Conservation (phyloP, 2,888 invertebrate species). For the Epinotia bilunana region DNA sequence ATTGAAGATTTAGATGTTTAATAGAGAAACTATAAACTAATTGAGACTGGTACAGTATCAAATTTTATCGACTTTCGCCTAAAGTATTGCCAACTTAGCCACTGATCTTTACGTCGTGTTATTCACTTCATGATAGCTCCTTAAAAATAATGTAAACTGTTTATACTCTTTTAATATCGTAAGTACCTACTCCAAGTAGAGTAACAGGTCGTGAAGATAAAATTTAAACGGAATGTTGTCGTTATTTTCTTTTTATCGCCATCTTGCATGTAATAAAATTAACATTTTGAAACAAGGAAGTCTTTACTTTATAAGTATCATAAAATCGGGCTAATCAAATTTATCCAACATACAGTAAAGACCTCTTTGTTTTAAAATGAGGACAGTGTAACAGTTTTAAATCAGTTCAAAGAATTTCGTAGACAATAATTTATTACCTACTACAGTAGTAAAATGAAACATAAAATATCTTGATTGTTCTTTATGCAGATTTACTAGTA, state of each 20-base stretch:
- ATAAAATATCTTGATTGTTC: constrained; percentile 26
- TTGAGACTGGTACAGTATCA: constrained; percentile 68
- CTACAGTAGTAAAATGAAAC: constrained; percentile 22
- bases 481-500: constrained; percentile 11
- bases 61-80: constrained; percentile 43
- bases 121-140: constrained; percentile 36
- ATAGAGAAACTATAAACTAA: constrained; percentile 58
- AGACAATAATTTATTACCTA: constrained; percentile 30
- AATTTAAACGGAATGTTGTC: constrained; percentile 15
- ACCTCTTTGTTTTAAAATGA: constrained; percentile 20
- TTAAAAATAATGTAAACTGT: constrained; percentile 41
- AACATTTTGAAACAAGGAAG: constrained; percentile 31
- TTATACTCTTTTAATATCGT: constrained; percentile 41
- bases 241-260: constrained; percentile 24
- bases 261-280: constrained; percentile 22
- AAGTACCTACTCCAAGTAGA: constrained; percentile 27
- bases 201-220: constrained; percentile 41
- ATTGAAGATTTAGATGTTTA: constrained; percentile 75
- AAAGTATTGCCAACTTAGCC: constrained; percentile 37
- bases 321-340: constrained; percentile 9
- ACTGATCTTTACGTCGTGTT: constrained; percentile 39
- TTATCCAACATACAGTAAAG: not conserved
- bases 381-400: constrained; percentile 3
- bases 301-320: constrained; percentile 23
- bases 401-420: constrained; percentile 27